phyloP scores from a whole-genome alignment of 2,888 invertebrate genomes.

The Cephus pygmeus region DNA sequence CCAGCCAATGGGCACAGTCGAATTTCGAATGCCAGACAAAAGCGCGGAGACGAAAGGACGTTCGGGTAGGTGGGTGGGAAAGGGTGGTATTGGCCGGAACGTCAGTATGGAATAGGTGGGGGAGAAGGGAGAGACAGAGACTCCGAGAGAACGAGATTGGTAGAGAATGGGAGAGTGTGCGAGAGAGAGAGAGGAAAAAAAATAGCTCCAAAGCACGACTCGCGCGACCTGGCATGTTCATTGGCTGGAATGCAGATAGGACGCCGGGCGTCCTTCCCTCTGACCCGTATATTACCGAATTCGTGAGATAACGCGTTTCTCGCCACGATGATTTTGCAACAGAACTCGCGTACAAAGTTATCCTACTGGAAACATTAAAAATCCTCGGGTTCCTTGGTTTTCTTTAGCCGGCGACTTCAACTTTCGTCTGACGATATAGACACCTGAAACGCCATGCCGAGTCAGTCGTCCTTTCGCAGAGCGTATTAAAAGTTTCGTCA shows the following conservation, averaged over 20 bases:
- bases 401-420: background rate
- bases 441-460: background rate
- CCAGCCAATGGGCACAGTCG: background rate
- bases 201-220: slow-evolving; percentile 25
- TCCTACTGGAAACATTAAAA: background rate
- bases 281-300: background rate
- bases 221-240: slow-evolving; percentile 44
- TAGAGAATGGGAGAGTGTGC: background rate
- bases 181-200: background rate
- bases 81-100: background rate
- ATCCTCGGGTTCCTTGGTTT: background rate
- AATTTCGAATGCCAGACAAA: background rate
- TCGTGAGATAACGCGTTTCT: slow-evolving; percentile 3
- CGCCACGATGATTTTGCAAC: background rate
- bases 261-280: background rate
- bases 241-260: slow-evolving; percentile 56
- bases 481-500: background rate
- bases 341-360: background rate
- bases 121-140: slow-evolving; percentile 19
- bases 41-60: background rate
- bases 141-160: slow-evolving; percentile 7
- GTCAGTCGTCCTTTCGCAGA: background rate
- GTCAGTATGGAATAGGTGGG: background rate
- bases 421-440: background rate
- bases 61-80: background rate